Conservation (phyloP, 2,888 invertebrate species). For the Pterobdella sp. region DNA sequence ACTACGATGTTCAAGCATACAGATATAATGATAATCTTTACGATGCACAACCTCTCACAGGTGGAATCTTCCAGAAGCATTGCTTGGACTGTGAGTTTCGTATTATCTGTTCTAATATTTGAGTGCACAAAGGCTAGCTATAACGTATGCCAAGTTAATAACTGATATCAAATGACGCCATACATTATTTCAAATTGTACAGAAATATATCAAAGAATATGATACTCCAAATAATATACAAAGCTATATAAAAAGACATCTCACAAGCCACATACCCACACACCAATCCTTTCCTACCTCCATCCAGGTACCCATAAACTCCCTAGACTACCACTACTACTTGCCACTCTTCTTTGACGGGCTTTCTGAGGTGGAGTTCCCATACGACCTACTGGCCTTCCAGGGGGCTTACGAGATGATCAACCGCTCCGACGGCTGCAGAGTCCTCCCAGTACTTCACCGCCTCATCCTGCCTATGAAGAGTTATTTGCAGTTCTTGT, state of each 20-base stretch:
- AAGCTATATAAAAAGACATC: background rate
- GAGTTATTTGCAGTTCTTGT: constrained; percentile 57
- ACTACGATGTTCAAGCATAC: too few relatives aligned
- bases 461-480: constrained; percentile 86
- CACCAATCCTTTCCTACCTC: background rate
- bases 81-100: background rate
- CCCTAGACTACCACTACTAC: constrained; percentile 83
- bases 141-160: too few relatives aligned
- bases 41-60: too few relatives aligned
- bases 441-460: constrained; percentile 79
- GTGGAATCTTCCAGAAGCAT: background rate
- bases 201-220: too few relatives aligned
- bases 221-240: background rate
- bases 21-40: too few relatives aligned
- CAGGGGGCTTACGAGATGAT: constrained; percentile 81
- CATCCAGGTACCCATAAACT: constrained; percentile 69
- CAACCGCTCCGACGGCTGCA: constrained; percentile 68
- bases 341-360: constrained; percentile 90
- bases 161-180: too few relatives aligned
- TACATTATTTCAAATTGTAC: too few relatives aligned
- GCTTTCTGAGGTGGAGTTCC: constrained; percentile 71
- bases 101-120: too few relatives aligned
- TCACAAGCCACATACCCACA: background rate
- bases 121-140: too few relatives aligned
- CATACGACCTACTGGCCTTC: constrained; percentile 76